Conservation (phyloP, 1,140 invertebrate species). For the Formica selysi region DNA sequence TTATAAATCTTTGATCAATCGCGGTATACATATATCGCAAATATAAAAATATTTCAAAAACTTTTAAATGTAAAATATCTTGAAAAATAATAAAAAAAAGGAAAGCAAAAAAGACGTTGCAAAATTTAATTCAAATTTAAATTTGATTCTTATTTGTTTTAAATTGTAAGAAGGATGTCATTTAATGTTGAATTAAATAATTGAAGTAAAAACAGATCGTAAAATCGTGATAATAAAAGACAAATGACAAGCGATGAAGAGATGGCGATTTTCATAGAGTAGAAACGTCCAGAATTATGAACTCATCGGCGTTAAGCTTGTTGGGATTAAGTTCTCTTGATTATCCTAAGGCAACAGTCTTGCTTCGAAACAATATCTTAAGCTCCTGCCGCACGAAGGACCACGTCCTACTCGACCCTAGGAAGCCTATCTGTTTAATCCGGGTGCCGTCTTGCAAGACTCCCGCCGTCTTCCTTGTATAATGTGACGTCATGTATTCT, state of each 20-base stretch:
- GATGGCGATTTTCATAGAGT: constrained; percentile 11
- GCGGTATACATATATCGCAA: too few species aligned
- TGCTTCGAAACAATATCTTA: constrained; percentile 84
- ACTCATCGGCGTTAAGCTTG: constrained; percentile 81
- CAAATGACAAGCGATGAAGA: constrained; percentile 7
- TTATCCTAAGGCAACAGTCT: constrained; percentile 84
- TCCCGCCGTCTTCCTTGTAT: constrained; percentile 70
- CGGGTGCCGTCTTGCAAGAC: constrained; percentile 81
- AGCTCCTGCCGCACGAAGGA: constrained; percentile 78
- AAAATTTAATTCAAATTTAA: neutral
- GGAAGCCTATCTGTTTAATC: constrained; percentile 83
- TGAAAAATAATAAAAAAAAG: neutral
- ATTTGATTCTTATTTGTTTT: neutral
- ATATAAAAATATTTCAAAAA: neutral
- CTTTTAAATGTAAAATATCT: neutral
- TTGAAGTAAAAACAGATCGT: neutral
- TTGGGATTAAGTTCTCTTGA: constrained; percentile 83
- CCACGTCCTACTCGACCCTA: constrained; percentile 81
- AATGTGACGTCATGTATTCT: constrained; percentile 68
- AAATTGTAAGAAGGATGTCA: neutral
- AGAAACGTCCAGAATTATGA: constrained; percentile 73
- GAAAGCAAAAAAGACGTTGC: neutral
- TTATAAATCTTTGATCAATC: neutral
- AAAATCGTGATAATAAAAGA: neutral
- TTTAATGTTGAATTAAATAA: neutral